Evolutionary conservation across 1,140 invertebrate species (phyloP).

Genomic region (Rhizoglyphus robini): DNA sequence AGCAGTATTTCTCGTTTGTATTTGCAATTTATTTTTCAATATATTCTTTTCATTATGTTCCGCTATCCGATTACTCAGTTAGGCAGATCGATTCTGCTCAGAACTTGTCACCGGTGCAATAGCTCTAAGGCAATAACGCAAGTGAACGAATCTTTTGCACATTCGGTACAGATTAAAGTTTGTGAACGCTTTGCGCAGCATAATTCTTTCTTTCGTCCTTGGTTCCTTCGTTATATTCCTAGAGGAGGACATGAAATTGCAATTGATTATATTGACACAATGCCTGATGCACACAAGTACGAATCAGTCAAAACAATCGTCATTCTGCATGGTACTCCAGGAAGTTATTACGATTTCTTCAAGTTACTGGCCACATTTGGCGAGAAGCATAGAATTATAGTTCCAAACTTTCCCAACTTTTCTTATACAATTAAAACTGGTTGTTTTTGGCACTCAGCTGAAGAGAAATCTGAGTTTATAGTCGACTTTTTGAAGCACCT

Average conservation of each 20-base stretch:
- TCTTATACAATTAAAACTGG: background rate
- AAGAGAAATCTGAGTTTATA: constrained; percentile 17
- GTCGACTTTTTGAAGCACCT: background rate
- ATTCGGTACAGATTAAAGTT: background rate
- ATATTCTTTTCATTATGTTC: too few species aligned
- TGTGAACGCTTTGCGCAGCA: background rate
- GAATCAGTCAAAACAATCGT: background rate
- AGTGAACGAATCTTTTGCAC: background rate
- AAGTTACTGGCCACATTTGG: constrained; percentile 1
- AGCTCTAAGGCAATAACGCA: background rate
- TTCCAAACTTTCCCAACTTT: constrained; percentile 19
- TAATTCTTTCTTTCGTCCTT: background rate
- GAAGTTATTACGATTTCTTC: constrained; percentile 12
- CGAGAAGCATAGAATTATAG: background rate
- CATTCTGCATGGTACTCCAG: constrained; percentile 9
- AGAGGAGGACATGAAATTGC: background rate
- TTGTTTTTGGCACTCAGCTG: constrained; percentile 18
- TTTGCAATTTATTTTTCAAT: too few species aligned
- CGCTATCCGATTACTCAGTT: too few species aligned
- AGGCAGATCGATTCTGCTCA: too few species aligned
- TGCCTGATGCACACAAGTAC: background rate
- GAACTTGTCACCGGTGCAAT: too few species aligned
- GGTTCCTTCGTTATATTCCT: constrained; percentile 4
- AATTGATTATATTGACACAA: constrained; percentile 11
- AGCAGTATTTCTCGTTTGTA: too few species aligned